phyloP scores from a whole-genome alignment of 2,113 vertebrate genomes.

The Glareola pratincola region DNA sequence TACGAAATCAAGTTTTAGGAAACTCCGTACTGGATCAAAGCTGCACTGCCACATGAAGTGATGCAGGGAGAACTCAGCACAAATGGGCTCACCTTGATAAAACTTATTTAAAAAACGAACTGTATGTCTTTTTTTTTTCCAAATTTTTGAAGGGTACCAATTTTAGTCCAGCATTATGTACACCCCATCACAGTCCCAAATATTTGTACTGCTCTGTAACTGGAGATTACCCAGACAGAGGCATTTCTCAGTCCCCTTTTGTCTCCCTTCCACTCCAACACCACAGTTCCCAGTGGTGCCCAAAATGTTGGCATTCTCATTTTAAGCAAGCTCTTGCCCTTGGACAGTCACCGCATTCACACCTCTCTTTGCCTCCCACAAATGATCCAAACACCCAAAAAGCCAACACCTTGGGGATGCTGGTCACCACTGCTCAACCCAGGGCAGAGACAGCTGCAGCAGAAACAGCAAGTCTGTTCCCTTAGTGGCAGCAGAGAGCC shows the following conservation, averaged over 20 bases:
- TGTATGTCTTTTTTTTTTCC: neutral
- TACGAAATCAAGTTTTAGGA: neutral
- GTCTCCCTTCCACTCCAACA: neutral
- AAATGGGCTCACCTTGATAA: neutral
- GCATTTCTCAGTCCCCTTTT: neutral
- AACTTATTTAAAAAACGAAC: neutral
- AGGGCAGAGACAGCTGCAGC: neutral
- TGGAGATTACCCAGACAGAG: neutral
- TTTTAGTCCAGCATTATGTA: neutral
- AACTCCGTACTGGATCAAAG: neutral
- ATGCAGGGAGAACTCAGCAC: neutral
- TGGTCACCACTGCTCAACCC: neutral
- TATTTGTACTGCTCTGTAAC: neutral
- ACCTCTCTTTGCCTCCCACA: neutral
- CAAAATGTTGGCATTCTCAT: neutral
- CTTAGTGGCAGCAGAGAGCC: neutral
- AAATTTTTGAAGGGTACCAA: neutral
- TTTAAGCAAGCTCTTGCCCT: neutral
- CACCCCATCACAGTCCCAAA: neutral
- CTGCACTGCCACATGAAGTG: rapidly evolving
- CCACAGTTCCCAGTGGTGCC: rapidly evolving
- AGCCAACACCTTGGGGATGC: neutral
- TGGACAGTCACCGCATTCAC: neutral
- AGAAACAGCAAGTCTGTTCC: rapidly evolving
- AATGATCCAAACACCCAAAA: neutral